phyloP scores from a whole-genome alignment of 2,113 vertebrate genomes.

The Corvus hawaiiensis region DNA sequence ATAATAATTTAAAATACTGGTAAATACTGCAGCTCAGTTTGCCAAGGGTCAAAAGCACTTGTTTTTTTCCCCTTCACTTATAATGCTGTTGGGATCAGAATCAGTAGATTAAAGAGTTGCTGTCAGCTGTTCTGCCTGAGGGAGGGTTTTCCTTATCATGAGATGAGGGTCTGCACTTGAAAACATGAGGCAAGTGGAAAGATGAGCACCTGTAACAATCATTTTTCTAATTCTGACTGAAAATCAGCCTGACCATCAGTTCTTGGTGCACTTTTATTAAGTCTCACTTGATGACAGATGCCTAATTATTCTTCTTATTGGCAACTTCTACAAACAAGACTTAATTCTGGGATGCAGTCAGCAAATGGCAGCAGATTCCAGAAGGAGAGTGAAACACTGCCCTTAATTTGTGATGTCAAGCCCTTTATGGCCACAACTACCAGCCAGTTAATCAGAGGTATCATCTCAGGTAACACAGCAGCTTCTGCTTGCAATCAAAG shows the following conservation, averaged over 20 bases:
- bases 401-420: background rate
- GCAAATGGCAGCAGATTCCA: background rate
- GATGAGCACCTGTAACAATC: background rate
- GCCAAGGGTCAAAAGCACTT: background rate
- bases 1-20: background rate
- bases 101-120: slow-evolving; percentile 15
- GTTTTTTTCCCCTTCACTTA: background rate
- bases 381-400: background rate
- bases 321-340: background rate
- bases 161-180: background rate
- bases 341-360: background rate
- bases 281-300: background rate
- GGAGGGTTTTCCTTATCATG: background rate
- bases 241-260: background rate
- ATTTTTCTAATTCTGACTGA: slow-evolving; percentile 7
- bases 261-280: background rate
- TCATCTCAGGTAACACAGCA: background rate
- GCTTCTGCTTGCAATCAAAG: background rate
- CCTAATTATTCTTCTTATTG: slow-evolving; percentile 9
- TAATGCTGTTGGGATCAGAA: slow-evolving; percentile 8
- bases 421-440: background rate
- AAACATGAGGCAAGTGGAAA: background rate
- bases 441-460: background rate
- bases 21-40: background rate
- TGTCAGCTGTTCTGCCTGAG: slow-evolving; percentile 13